Conservation (phyloP, 2,797 vertebrate species). For the Enteromius trimaculatus region DNA sequence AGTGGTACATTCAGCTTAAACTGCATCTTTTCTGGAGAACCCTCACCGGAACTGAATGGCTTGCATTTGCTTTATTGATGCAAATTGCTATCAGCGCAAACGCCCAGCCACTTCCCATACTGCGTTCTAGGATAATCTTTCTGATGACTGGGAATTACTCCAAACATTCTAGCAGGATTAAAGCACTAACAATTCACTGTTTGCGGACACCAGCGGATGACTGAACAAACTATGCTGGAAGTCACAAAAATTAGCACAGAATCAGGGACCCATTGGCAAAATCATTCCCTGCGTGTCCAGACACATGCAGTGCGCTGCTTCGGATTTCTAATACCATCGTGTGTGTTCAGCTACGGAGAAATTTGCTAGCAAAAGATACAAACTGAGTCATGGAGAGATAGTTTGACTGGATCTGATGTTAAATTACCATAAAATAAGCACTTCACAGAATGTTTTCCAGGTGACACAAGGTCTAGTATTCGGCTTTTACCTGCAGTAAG, state of each 20-base stretch:
- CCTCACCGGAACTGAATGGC: background rate
- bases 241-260: slow-evolving; percentile 15
- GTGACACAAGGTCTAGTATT: background rate
- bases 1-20: background rate
- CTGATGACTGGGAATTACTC: slow-evolving; percentile 22
- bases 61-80: slow-evolving; percentile 9
- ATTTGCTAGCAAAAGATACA: background rate
- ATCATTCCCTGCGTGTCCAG: background rate
- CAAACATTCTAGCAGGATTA: slow-evolving; percentile 17
- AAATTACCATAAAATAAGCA: slow-evolving; percentile 29
- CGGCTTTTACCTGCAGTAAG: background rate
- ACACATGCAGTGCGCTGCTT: background rate
- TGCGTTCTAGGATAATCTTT: slow-evolving; percentile 31
- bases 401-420: background rate
- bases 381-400: background rate
- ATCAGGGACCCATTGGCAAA: slow-evolving; percentile 3
- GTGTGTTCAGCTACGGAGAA: background rate
- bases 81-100: background rate
- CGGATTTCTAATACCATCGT: background rate
- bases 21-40: background rate
- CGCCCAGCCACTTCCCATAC: slow-evolving; percentile 5
- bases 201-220: slow-evolving; percentile 6
- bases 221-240: slow-evolving; percentile 33
- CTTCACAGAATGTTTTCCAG: background rate
- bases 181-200: slow-evolving; percentile 29